Evolutionary conservation across 2,113 vertebrate genomes (phyloP), one percentile per base, ranked within the genome.

Genomic region (Nymphicus hollandicus): DNA sequence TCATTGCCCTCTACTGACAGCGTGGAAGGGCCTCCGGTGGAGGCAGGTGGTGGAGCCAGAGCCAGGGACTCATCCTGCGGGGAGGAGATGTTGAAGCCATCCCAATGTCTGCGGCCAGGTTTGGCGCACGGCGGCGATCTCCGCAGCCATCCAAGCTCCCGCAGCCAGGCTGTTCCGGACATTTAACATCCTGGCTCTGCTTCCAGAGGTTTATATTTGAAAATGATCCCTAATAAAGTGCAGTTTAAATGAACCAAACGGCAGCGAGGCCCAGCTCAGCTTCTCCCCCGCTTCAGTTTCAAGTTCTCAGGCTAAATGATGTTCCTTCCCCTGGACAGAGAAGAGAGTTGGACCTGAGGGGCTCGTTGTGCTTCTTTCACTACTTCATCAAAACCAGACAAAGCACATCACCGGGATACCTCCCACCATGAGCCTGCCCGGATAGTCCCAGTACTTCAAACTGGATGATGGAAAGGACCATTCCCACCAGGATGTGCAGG

Each of bases 1-100:
- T 83, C 84, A 29, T 90, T 89, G 91, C 97, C 96, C 93, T 97
- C 97, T 97, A 94, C 97, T n/a, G 95, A 93, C 49, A 47, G 78
- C 11, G 52, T 49, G 24, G 20, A n/a, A 65, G 31, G 69, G 50
- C 91, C 5, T 24, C 22, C 9, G 6, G 15, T 4, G 55, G 86
- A 39, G 58, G 91, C 85, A 53, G 85, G 86, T 65, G 77, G 29
- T 33, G 58, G 77, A 79, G 77, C 82, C 25, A 25, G 81, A 73
- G 73, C 50, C 49, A 3, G 43, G 11, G 86, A n/a, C 70, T 81
- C 52, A 27, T 66, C 72, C 92, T 47, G 50, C 10, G 28, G 70
- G 50, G 10, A 56, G 73, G 89, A 84, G 86, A 61, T 19, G 82
- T 56, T 50, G 47, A 63, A 84, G 37, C n/a, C 89, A 53, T 14